A percentile compares a stretch with the other conserved stretches of the same genome.
Evolutionary conservation across 2,888 invertebrate species (phyloP).

Genomic region (Coleophora flavipennella): DNA sequence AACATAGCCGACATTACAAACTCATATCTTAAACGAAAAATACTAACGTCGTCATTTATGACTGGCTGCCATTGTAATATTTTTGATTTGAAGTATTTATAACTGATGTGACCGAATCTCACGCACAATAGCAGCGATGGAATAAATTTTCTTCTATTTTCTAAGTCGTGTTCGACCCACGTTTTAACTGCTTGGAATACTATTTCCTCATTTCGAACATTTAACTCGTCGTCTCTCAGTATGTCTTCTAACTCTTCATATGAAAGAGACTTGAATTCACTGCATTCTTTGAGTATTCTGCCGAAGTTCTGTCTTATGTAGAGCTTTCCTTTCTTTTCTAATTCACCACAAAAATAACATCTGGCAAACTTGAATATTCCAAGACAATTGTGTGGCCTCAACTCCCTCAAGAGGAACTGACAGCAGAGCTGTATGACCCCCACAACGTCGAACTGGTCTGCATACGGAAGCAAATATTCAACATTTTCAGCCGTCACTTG

Average conservation of each 20-base stretch:
- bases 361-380: slow-evolving; percentile 80
- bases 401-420: slow-evolving; percentile 74
- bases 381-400: slow-evolving; percentile 79
- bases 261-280: slow-evolving; percentile 75
- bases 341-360: slow-evolving; percentile 78
- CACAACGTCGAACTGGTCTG: slow-evolving; percentile 81
- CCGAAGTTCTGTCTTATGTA: slow-evolving; percentile 74
- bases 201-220: slow-evolving; percentile 80
- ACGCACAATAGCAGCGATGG: slow-evolving; percentile 76
- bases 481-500: slow-evolving; percentile 77
- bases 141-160: slow-evolving; percentile 67
- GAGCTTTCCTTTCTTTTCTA: slow-evolving; percentile 74
- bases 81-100: slow-evolving; percentile 70
- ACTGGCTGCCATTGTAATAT: slow-evolving; percentile 70
- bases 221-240: slow-evolving; percentile 79
- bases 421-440: slow-evolving; percentile 81
- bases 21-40: no score
- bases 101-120: slow-evolving; percentile 77
- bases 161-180: slow-evolving; percentile 77
- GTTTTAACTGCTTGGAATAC: slow-evolving; percentile 81
- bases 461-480: slow-evolving; percentile 77
- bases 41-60: slow-evolving; percentile 58
- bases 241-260: slow-evolving; percentile 76
- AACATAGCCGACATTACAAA: no score
- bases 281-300: slow-evolving; percentile 74